Evolutionary conservation across 2,113 vertebrate genomes (phyloP), one percentile per base, ranked within the genome.

Genomic region (Anser cygnoides): DNA sequence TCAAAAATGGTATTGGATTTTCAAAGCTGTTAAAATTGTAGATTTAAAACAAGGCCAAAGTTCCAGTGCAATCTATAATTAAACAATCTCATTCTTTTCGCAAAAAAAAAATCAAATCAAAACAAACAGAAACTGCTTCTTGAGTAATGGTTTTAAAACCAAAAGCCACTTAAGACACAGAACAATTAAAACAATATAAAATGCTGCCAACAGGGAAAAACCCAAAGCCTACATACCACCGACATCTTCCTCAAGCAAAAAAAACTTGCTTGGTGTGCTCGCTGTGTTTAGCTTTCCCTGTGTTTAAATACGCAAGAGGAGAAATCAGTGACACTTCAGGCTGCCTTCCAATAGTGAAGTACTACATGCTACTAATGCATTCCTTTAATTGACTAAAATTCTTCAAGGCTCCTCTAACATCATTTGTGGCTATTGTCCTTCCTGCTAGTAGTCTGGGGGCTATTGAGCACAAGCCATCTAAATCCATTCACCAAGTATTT

Each of bases 201-300:
- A 73, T 20, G 58, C 79, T 96, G 82, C 91, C 89, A 93, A 82
- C 80, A 89, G 65, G 92, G 86, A 86, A 97, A 96, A 96, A 74
- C 63, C 59, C 83, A 84, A 93, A n/a, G 77, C 73, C 73, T 72
- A 65, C 61, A 92, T 6, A 87, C 1, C 8, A 88, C 72, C 39
- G 81, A 93, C 61, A 87, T 55, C 74, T 61, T 90, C 73, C 50
- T 81, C 46, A 89, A 59, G 63, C 76, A 90, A 93, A 89, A 39
- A 39, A 93, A 94, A 81, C 66, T 61, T 91, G 71, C n/a, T 91
- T 90, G 57, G 55, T 58, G 37, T 33, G 50, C 78, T 49, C 37
- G 28, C 41, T 70, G 28, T 54, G 25, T 58, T 84, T 50, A 75
- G 54, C 35, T 39, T 92, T 37, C 50, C 6, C 0, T 66, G 20